These are phyloP conservation scores for Trichoplax adhaerens DNA, from an alignment of 37 sponge, comb jelly and placozoan genomes.

Conservation along the genomic window DNA sequence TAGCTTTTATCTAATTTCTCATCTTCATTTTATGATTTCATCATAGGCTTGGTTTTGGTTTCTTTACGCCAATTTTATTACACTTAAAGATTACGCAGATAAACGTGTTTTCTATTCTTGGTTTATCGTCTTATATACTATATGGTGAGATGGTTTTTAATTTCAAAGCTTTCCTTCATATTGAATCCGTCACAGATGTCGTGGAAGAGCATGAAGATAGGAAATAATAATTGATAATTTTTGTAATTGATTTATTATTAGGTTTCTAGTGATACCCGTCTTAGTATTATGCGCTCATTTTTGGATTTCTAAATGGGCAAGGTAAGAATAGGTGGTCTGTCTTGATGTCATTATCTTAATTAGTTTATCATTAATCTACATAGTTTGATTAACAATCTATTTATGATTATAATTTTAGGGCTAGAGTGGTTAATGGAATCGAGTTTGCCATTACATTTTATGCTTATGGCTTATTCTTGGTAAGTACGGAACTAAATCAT, in stretches of 20 bases:
- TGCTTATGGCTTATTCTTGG: constrained; percentile 12
- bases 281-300: no score
- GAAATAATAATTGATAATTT: no score
- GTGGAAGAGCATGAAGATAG: no score
- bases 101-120: constrained; percentile 4
- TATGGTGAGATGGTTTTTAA: constrained; percentile 4
- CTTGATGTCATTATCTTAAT: no score
- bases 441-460: constrained; percentile 9
- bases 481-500: no score
- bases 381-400: no score
- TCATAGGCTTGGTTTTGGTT: constrained; percentile 11
- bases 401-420: not conserved
- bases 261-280: no score
- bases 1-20: not conserved
- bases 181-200: no score
- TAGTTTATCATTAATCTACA: no score
- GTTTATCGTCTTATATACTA: constrained; percentile 11
- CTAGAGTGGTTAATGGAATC: constrained; percentile 9
- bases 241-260: no score
- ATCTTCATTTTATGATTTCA: not conserved
- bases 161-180: no score
- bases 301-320: not conserved
- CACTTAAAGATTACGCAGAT: constrained; percentile 10
- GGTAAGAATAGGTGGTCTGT: no score
- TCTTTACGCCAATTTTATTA: constrained; percentile 8